A percentile compares a stretch with the other conserved stretches of the same genome.
Evolutionary conservation across 1,140 invertebrate genomes (phyloP).

Genomic region (Orchesella cincta): DNA sequence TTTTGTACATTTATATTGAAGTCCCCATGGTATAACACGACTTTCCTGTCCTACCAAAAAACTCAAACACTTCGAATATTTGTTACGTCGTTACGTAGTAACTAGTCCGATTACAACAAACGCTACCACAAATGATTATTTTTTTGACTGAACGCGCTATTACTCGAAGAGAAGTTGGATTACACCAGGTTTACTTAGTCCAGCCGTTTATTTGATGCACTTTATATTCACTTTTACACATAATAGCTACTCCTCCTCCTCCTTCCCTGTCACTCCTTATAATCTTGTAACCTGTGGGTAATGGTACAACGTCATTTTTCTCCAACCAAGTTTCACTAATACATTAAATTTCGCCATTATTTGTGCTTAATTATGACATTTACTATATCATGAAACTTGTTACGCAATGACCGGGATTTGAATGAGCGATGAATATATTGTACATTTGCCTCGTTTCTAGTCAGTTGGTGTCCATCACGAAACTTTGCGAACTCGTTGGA

Average conservation of each 20-base stretch:
- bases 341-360: background rate
- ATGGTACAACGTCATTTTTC: background rate
- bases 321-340: slow-evolving; percentile 6
- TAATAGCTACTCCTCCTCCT: background rate
- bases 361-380: background rate
- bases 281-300: background rate
- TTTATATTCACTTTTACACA: background rate
- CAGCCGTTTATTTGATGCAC: background rate
- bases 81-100: background rate
- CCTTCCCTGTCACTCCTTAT: background rate
- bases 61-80: background rate
- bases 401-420: background rate
- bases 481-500: background rate
- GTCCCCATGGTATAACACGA: background rate
- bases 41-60: background rate
- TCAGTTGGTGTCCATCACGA: no score
- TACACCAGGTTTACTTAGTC: background rate
- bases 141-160: background rate
- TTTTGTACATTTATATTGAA: background rate
- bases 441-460: no score
- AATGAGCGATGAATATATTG: background rate
- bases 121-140: background rate
- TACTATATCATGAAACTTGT: background rate
- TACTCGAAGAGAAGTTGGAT: background rate
- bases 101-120: background rate